Evolutionary conservation across 2,888 invertebrate species (phyloP).

Genomic region (Stratiomys singularior): DNA sequence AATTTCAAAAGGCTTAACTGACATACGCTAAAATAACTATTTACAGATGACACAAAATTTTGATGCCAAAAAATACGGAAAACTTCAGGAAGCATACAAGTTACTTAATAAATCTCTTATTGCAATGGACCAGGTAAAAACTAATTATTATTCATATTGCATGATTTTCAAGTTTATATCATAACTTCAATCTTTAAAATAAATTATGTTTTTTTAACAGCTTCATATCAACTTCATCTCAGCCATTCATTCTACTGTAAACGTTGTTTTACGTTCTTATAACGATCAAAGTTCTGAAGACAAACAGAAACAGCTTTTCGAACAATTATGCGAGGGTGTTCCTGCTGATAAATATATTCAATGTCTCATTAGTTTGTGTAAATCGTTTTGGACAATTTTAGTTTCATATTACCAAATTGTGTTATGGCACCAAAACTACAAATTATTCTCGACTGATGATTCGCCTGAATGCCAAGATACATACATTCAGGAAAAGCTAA

Average conservation of each 20-base stretch:
- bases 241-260: constrained; percentile 85
- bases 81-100: constrained; percentile 87
- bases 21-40: background rate
- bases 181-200: background rate
- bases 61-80: constrained; percentile 80
- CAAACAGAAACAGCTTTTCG: constrained; percentile 77
- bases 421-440: constrained; percentile 65
- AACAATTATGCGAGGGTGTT: constrained; percentile 76
- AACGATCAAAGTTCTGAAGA: constrained; percentile 67
- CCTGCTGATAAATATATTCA: constrained; percentile 65
- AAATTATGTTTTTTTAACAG: constrained; percentile 60
- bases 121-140: constrained; percentile 80
- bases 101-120: constrained; percentile 91
- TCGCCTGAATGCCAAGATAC: constrained; percentile 71
- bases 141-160: background rate
- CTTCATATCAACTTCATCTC: constrained; percentile 95
- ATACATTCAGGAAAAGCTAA: constrained; percentile 88
- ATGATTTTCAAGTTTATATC: background rate
- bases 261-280: constrained; percentile 68
- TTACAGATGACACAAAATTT: constrained; percentile 71
- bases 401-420: constrained; percentile 75
- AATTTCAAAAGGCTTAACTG: background rate
- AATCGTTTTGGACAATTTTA: constrained; percentile 84
- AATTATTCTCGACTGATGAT: constrained; percentile 58
- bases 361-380: constrained; percentile 87